phyloP scores from a whole-genome alignment of 2,797 vertebrate species.

The Lemur catta region DNA sequence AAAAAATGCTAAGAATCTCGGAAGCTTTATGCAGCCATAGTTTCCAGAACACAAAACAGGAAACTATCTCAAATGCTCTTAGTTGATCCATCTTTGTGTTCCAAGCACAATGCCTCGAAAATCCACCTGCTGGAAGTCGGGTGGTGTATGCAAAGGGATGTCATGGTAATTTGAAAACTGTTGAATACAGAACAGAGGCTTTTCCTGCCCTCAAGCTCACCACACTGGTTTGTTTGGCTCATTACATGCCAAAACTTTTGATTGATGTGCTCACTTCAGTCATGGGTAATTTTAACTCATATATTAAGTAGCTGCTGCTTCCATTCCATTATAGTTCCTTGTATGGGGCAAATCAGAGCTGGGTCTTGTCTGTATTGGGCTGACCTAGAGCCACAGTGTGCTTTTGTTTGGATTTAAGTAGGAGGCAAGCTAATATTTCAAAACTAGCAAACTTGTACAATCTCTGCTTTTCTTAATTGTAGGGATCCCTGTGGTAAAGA shows the following conservation, averaged over 20 bases:
- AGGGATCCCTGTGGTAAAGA: constrained; percentile 84
- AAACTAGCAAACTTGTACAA: constrained; percentile 83
- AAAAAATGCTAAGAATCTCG: constrained; percentile 77
- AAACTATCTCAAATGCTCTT: constrained; percentile 82
- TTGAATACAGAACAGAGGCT: constrained; percentile 86
- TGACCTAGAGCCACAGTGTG: constrained; percentile 82
- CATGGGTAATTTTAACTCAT: constrained; percentile 94
- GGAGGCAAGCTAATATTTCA: constrained; percentile 86
- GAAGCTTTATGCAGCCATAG: constrained; percentile 68
- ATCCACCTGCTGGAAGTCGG: constrained; percentile 93
- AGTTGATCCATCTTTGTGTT: constrained; percentile 85
- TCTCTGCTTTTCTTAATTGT: constrained; percentile 89
- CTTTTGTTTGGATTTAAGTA: constrained; percentile 84
- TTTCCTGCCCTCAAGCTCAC: constrained; percentile 82
- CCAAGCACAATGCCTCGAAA: constrained; percentile 82
- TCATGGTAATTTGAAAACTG: constrained; percentile 89
- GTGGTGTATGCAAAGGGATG: constrained; percentile 90
- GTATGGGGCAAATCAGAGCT: constrained; percentile 89
- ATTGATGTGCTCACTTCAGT: constrained; percentile 94
- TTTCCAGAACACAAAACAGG: constrained; percentile 83
- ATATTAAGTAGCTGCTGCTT: constrained; percentile 92
- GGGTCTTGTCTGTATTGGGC: constrained; percentile 76
- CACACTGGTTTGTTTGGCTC: constrained; percentile 84
- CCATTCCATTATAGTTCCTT: constrained; percentile 89
- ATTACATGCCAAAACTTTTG: constrained; percentile 91